A percentile compares a stretch with the other conserved stretches of the same genome.
phyloP scores from a whole-genome alignment of 2,113 vertebrate species.

The Morone saxatilis region DNA sequence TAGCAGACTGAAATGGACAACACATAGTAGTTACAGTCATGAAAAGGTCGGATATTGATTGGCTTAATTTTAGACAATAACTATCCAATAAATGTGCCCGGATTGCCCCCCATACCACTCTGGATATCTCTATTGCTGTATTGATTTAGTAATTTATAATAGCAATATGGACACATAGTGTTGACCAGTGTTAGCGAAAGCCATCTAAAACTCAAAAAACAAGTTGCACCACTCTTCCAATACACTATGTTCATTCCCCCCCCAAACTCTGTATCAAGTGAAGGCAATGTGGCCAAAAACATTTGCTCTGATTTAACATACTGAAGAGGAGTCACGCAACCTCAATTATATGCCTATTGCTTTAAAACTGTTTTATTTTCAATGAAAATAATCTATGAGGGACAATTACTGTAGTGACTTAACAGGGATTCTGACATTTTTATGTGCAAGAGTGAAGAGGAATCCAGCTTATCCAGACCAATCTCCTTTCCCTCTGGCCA shows the following conservation, averaged over 20 bases:
- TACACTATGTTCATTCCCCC: neutral
- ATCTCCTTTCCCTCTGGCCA: neutral
- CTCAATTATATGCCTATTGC: neutral
- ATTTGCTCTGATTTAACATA: neutral
- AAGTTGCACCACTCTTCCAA: neutral
- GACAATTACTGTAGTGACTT: neutral
- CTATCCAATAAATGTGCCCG: neutral
- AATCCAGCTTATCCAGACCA: too few relatives aligned
- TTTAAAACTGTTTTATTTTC: neutral
- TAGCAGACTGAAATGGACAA: neutral
- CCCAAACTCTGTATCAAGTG: neutral
- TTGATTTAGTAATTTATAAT: neutral
- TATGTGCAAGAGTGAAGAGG: neutral
- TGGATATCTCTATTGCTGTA: neutral
- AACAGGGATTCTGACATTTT: conserved; percentile 15
- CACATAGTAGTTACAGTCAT: neutral
- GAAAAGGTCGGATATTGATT: neutral
- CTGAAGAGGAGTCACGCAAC: neutral
- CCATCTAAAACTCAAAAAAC: neutral
- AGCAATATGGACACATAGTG: neutral
- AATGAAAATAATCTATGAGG: neutral
- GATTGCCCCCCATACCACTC: too few relatives aligned
- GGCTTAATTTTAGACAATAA: neutral
- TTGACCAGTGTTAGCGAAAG: neutral
- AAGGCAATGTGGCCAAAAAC: neutral